Percentiles rank a stretch among this genome's conserved stretches.
phyloP scores from a whole-genome alignment of 2,797 vertebrate genomes.

The Pipistrellus pipistrellus region DNA sequence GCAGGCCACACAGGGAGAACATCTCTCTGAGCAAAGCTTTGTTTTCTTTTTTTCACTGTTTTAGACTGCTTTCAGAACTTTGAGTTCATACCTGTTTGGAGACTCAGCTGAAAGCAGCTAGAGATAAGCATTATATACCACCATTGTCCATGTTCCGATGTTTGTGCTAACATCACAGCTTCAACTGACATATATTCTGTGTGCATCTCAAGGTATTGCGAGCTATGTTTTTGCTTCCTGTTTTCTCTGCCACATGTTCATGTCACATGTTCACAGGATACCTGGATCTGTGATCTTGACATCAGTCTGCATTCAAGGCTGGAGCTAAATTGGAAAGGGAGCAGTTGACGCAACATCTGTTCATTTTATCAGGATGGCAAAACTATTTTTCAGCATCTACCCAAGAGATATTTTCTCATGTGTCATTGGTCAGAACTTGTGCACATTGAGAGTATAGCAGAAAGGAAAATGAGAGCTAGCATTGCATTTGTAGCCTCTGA shows the following conservation, averaged over 20 bases:
- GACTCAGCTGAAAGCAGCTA: slow-evolving; percentile 2
- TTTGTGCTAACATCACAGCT: neutral
- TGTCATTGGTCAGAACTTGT: neutral
- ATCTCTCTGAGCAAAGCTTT: slow-evolving; percentile 53
- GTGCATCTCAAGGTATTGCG: neutral
- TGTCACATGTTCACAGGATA: neutral
- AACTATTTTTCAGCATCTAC: neutral
- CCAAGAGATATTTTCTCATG: neutral
- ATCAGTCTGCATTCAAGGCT: neutral
- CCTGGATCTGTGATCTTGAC: neutral
- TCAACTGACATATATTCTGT: neutral
- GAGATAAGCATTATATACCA: neutral
- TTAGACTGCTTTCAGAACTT: slow-evolving; percentile 57
- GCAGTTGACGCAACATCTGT: neutral
- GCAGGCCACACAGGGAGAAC: slow-evolving; percentile 64
- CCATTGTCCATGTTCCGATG: neutral
- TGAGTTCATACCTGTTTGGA: slow-evolving; percentile 38
- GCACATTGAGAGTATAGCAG: too few relatives aligned
- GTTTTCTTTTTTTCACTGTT: slow-evolving; percentile 52
- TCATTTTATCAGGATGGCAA: neutral
- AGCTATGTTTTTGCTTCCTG: neutral
- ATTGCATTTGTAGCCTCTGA: neutral
- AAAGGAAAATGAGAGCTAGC: neutral
- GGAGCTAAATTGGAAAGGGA: neutral
- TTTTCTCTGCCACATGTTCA: slow-evolving; percentile 11